Evolutionary conservation across 1,140 invertebrate genomes (phyloP).

Genomic region (Paralvinella palmiformis): DNA sequence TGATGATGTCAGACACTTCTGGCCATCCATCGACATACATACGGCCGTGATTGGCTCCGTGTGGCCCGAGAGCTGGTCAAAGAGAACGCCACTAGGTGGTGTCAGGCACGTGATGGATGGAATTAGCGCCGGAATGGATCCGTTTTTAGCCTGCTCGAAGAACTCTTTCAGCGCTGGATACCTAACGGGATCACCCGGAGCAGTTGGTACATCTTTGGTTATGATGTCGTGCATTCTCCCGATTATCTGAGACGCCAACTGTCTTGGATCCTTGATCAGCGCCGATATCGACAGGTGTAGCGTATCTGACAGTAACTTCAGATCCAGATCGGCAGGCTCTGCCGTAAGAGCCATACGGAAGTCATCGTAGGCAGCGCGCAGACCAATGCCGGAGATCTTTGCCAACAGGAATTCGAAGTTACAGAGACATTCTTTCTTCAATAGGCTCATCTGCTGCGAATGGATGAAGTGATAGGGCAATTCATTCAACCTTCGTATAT

Average conservation of each 20-base stretch:
- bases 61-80: slow-evolving; percentile 43
- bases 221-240: slow-evolving; percentile 63
- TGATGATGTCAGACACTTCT: slow-evolving; percentile 37
- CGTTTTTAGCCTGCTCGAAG: slow-evolving; percentile 29
- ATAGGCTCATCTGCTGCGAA: slow-evolving; percentile 78
- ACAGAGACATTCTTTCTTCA: slow-evolving; percentile 89
- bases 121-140: slow-evolving; percentile 35
- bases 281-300: slow-evolving; percentile 65
- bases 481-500: slow-evolving; percentile 74
- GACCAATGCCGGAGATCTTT: slow-evolving; percentile 86
- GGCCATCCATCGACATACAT: slow-evolving; percentile 38
- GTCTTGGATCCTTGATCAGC: slow-evolving; percentile 80
- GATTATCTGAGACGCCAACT: slow-evolving; percentile 89
- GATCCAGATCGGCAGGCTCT: slow-evolving; percentile 79
- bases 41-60: slow-evolving; percentile 41
- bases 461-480: slow-evolving; percentile 71
- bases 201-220: slow-evolving; percentile 31
- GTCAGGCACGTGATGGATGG: slow-evolving; percentile 41
- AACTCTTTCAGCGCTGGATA: slow-evolving; percentile 38
- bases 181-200: slow-evolving; percentile 34
- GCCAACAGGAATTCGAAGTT: slow-evolving; percentile 97
- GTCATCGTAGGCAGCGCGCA: slow-evolving; percentile 83
- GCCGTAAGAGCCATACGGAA: slow-evolving; percentile 84
- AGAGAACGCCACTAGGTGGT: slow-evolving; percentile 40
- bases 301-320: slow-evolving; percentile 88